Base-by-base conservation (phyloP, 2,113 vertebrate species). In the Tauraco erythrolophus region DNA sequence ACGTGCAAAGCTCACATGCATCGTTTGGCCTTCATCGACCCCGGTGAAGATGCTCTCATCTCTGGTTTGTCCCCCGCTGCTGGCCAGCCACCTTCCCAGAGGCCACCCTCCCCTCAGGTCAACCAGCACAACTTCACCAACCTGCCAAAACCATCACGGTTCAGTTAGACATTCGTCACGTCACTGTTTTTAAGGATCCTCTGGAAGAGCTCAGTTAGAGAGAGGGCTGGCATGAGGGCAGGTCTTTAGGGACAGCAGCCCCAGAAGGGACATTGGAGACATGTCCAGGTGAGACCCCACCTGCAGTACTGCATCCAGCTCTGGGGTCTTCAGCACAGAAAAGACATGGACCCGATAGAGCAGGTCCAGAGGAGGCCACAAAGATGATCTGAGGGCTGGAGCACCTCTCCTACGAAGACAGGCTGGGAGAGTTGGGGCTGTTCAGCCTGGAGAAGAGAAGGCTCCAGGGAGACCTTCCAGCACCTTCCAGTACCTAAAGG, bases 281-380 rank as follows among this genome's bases (percentile, higher is more conserved):
- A 12, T 31, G 19, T 39, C 45, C 35, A 16, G 6, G 13, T 43
- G 46, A 3, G 57, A n/a, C 5, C 57, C 51, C 39, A 3, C 27
- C 43, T 43, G 88, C 23, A 83, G 65, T 27, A 6, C 51, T 50
- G 51, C 46, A 2, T 43, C 51, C 75, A 66, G 64, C 35, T 51
- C 76, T 4, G 33, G 53, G 14, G 31, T 11, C 37, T 8, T 5
- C 74, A 70, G 6, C 51, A 48, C 8, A 33, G 24, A 3, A 2
- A 9, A 9, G 19, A 64, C 5, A 0, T 1, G n/a, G 75, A 75
- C 9, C 72, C 54, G 72, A 4, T 50, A 35, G 15, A 56, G 65
- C 9, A 9, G 50, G 33, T 0, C 21, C 72, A 33, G 65, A 41
- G 58, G 57, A 35, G 64, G 12, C 11, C 25, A 6, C 1, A 0